Evolutionary conservation across 2,113 vertebrate genomes (phyloP), one percentile per base, ranked within the genome.

Genomic region (Clinocottus analis): DNA sequence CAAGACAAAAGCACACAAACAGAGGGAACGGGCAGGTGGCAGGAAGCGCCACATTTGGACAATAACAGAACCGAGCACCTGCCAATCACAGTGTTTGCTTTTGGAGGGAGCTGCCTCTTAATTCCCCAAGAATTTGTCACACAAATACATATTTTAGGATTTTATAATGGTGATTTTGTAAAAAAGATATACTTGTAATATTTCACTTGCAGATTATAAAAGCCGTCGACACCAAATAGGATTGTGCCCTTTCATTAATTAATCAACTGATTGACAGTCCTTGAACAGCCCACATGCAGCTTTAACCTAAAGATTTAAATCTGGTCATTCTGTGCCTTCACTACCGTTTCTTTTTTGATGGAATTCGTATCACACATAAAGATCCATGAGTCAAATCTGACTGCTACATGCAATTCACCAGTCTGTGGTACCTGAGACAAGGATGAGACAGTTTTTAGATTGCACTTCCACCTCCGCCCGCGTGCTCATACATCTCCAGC

Each of bases 11-110:
- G 39, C 83, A 81, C 72, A 83, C 85, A 86, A 85, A 78, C 86
- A 87, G 80, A 89, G 66, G 83, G 76, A 89, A 77, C 21, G 21
- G 69, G 49, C 89, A 86, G 89, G 83, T 87, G 89, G 77, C 64
- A 58, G 56, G 53, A 56, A n/a, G 59, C 29, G 55, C 72, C 47
- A 67, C 72, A 70, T 75, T 88, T 90, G 80, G 85, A 86, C 68
- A 39, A 19, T 21, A 53, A 23, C 49, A n/a, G 21, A 69, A 66
- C 51, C 45, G 68, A 66, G n/a, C 33, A 51, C 47, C 63, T 66
- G 83, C 77, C 83, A 89, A 70, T 86, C 83, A 83, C 45, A 45
- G 7, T 45, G 41, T 78, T 87, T 80, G 85, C 58, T 76, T n/a
- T 72, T 82, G 47, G 56, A 85, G 10, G 45, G 19, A 71, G 45